Conservation (phyloP, 2,797 vertebrate species). For the Rhabdophis nuchalis region DNA sequence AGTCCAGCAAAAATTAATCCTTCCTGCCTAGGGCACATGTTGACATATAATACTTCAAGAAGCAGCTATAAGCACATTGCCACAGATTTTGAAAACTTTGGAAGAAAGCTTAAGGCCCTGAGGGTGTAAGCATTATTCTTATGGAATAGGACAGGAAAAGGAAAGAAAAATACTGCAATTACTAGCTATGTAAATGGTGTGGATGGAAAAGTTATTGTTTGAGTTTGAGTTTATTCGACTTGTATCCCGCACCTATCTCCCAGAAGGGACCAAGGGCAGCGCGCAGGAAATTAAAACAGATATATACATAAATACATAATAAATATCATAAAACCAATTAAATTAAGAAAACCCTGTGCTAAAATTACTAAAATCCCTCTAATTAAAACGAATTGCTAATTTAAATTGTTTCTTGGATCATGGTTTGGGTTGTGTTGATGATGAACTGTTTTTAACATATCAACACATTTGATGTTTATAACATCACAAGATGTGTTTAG, state of each 20-base stretch:
- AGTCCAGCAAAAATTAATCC: background rate
- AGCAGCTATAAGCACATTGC: background rate
- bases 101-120: background rate
- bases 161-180: background rate
- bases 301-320: no score
- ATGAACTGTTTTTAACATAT: background rate
- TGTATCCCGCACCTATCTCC: no score
- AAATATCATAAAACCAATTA: no score
- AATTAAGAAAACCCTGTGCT: no score
- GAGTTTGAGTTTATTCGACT: no score
- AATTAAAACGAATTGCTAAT: no score
- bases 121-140: background rate
- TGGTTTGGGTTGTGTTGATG: background rate
- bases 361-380: no score
- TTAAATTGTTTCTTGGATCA: background rate
- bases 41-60: background rate
- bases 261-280: no score
- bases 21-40: background rate
- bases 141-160: background rate
- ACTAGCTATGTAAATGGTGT: background rate
- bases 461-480: no score
- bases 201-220: background rate
- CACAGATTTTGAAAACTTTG: background rate
- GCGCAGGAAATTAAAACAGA: no score
- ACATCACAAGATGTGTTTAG: background rate